Percentiles rank a stretch among this genome's conserved stretches.
phyloP scores from a whole-genome alignment of 2,888 invertebrate species.

The Cerastis rubricosa region DNA sequence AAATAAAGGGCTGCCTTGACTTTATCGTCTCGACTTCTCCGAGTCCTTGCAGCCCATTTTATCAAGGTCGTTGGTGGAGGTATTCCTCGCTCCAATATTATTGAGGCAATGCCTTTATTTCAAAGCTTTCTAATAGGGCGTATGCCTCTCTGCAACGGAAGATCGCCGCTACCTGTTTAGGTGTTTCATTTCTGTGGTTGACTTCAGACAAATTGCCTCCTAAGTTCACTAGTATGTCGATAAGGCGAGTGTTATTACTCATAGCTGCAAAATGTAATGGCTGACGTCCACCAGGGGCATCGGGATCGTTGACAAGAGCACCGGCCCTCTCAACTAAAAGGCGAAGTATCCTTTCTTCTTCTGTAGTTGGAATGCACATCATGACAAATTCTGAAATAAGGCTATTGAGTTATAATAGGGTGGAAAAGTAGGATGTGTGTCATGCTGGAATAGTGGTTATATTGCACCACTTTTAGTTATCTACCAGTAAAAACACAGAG shows the following conservation, averaged over 20 bases:
- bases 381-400: slow-evolving; percentile 81
- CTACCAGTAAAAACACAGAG: too few species aligned
- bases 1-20: neutral
- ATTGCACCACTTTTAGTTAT: neutral
- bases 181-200: slow-evolving; percentile 83
- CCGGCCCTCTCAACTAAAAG: slow-evolving; percentile 80
- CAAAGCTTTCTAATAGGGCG: slow-evolving; percentile 69
- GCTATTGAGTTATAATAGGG: neutral
- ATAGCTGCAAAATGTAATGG: slow-evolving; percentile 89
- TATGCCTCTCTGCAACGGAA: slow-evolving; percentile 79
- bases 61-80: neutral
- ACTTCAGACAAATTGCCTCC: slow-evolving; percentile 79
- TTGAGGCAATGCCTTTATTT: neutral
- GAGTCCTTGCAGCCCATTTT: neutral
- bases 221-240: slow-evolving; percentile 77
- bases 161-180: slow-evolving; percentile 80
- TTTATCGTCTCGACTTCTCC: neutral
- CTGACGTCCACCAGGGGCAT: slow-evolving; percentile 84
- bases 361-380: slow-evolving; percentile 80
- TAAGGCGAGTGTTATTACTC: slow-evolving; percentile 83
- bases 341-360: slow-evolving; percentile 81
- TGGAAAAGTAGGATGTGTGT: neutral
- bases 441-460: neutral
- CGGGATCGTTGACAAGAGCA: slow-evolving; percentile 79
- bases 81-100: neutral